Percentiles rank a stretch among this genome's conserved stretches.
These are phyloP conservation scores for Odontophorus gujanensis DNA, from an alignment of 2,113 vertebrate genomes.

Conservation along the genomic window DNA sequence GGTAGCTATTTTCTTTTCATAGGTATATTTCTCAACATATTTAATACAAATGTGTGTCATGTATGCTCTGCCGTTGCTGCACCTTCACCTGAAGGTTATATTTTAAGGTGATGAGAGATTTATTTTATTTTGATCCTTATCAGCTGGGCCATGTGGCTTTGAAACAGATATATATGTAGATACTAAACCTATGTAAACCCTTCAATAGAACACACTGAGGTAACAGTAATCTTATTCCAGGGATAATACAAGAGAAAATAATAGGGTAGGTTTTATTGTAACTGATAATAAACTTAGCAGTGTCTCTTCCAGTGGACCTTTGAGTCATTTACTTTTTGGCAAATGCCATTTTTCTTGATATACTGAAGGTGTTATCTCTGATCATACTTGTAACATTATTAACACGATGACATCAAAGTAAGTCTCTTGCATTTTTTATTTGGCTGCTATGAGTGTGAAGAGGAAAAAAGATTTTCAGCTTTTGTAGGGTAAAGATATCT, in stretches of 20 bases:
- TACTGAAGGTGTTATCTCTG: background rate
- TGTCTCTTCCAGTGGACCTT: background rate
- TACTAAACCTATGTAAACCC: background rate
- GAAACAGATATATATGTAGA: background rate
- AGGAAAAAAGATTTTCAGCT: background rate
- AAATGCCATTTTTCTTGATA: background rate
- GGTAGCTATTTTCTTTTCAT: conserved; percentile 79
- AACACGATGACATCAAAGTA: background rate
- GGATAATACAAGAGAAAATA: background rate
- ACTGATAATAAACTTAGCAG: background rate
- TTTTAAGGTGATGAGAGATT: background rate
- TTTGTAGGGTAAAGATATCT: background rate
- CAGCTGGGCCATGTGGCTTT: background rate
- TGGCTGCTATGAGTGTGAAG: background rate
- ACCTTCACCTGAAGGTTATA: background rate
- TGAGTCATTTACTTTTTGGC: background rate
- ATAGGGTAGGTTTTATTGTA: rapidly evolving
- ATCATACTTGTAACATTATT: background rate
- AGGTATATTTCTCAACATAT: background rate
- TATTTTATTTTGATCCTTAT: background rate
- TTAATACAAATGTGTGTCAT: rapidly evolving
- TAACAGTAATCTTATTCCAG: background rate
- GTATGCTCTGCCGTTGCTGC: background rate
- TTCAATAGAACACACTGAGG: background rate
- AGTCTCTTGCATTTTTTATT: background rate